phyloP scores from a whole-genome alignment of 1,140 invertebrate genomes.

The Trigoniulus corallinus region DNA sequence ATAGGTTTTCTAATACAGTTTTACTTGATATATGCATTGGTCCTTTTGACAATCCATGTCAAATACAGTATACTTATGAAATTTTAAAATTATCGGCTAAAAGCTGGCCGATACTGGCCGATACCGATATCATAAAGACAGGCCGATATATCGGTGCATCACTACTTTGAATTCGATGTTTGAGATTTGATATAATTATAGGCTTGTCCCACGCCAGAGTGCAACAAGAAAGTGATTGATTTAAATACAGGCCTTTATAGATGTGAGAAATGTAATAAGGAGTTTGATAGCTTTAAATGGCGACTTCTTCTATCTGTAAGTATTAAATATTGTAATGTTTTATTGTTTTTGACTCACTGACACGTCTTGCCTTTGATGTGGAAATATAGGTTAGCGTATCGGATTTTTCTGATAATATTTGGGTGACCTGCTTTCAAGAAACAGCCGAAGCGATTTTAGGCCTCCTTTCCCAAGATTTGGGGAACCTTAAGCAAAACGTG shows the following conservation, averaged over 20 bases:
- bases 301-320: conserved; percentile 58
- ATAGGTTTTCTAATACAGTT: too few species aligned
- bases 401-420: conserved; percentile 62
- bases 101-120: too few species aligned
- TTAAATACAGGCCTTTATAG: conserved; percentile 67
- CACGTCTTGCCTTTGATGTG: background rate
- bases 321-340: conserved; percentile 20
- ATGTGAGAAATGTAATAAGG: conserved; percentile 85
- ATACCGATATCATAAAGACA: too few species aligned
- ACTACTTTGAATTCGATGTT: too few species aligned
- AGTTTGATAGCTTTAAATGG: conserved; percentile 71
- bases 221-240: conserved; percentile 87
- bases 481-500: conserved; percentile 13
- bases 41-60: too few species aligned
- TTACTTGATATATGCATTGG: too few species aligned
- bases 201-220: conserved; percentile 75
- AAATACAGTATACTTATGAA: too few species aligned
- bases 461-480: conserved; percentile 14
- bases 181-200: too few species aligned
- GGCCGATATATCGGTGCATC: too few species aligned
- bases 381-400: conserved; percentile 48
- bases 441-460: conserved; percentile 64
- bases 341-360: conserved; percentile 4
- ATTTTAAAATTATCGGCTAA: too few species aligned
- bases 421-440: conserved; percentile 80